These are phyloP conservation scores for Ennomos quercinarius DNA, from an alignment of 2,888 invertebrate genomes.

Conservation along the genomic window DNA sequence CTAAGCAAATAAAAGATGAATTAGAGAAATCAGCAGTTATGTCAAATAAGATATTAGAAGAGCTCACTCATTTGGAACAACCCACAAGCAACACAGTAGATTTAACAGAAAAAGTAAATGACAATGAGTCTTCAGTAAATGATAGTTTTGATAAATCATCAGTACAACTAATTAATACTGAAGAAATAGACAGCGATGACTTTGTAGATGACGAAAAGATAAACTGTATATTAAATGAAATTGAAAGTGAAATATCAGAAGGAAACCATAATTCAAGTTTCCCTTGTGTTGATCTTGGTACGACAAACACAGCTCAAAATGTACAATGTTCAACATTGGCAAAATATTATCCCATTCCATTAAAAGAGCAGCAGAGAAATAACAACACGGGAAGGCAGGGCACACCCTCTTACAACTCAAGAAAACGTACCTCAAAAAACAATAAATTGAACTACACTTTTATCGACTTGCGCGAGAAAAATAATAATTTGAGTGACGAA, in stretches of 20 bases:
- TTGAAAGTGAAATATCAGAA: slow-evolving; percentile 68
- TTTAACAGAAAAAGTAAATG: background rate
- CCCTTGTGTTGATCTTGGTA: slow-evolving; percentile 8
- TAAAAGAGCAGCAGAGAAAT: background rate
- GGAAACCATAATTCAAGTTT: slow-evolving; percentile 5
- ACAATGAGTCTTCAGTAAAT: slow-evolving; percentile 5
- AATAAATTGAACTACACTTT: slow-evolving; percentile 57
- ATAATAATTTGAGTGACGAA: slow-evolving; percentile 49
- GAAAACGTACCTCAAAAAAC: slow-evolving; percentile 29
- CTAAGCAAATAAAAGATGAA: slow-evolving; percentile 53
- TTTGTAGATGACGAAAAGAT: slow-evolving; percentile 58
- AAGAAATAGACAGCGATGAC: slow-evolving; percentile 47
- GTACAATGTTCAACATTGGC: background rate
- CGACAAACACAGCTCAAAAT: slow-evolving; percentile 3
- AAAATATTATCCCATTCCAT: background rate
- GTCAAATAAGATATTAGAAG: slow-evolving; percentile 45
- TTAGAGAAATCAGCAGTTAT: slow-evolving; percentile 43
- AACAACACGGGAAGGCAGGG: slow-evolving; percentile 3
- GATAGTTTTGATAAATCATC: slow-evolving; percentile 11
- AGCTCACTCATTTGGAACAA: slow-evolving; percentile 31
- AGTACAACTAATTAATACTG: slow-evolving; percentile 27
- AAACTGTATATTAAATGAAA: slow-evolving; percentile 62
- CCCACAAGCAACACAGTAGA: background rate
- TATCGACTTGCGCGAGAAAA: slow-evolving; percentile 62
- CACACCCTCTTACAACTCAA: slow-evolving; percentile 8